These are phyloP conservation scores for Sphyrna mokarran DNA, from an alignment of 2,113 vertebrate genomes.

Conservation along the genomic window DNA sequence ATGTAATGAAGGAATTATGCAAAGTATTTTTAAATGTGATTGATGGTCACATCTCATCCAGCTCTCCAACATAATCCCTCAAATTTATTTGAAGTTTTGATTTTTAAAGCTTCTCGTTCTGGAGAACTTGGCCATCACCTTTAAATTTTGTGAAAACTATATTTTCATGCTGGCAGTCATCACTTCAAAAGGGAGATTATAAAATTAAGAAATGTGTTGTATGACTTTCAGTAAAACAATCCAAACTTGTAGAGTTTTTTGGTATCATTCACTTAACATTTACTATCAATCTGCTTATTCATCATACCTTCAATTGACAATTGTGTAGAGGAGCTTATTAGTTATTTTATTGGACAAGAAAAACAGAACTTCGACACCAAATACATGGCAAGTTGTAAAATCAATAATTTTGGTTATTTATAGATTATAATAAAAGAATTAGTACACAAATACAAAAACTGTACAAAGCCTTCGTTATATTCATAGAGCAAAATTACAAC, in stretches of 20 bases:
- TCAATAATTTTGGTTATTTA: background rate
- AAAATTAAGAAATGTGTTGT: background rate
- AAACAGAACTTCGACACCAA: background rate
- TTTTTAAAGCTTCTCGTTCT: background rate
- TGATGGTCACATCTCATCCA: background rate
- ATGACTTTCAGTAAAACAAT: background rate
- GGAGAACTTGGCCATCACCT: background rate
- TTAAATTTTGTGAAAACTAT: background rate
- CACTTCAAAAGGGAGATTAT: background rate
- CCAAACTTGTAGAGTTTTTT: background rate
- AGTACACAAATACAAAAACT: background rate
- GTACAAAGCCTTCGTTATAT: background rate
- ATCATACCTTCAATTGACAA: background rate
- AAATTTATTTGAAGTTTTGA: background rate
- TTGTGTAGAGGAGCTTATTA: background rate
- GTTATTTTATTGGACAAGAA: background rate
- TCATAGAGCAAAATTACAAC: background rate
- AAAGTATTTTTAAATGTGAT: too few relatives aligned
- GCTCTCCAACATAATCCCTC: background rate
- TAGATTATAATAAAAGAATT: background rate
- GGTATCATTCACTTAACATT: background rate
- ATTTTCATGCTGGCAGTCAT: background rate
- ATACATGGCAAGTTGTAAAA: background rate
- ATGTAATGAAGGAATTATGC: too few relatives aligned
- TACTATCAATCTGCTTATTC: background rate